Conservation (phyloP, 2,113 vertebrate genomes). For the Isurus oxyrinchus region DNA sequence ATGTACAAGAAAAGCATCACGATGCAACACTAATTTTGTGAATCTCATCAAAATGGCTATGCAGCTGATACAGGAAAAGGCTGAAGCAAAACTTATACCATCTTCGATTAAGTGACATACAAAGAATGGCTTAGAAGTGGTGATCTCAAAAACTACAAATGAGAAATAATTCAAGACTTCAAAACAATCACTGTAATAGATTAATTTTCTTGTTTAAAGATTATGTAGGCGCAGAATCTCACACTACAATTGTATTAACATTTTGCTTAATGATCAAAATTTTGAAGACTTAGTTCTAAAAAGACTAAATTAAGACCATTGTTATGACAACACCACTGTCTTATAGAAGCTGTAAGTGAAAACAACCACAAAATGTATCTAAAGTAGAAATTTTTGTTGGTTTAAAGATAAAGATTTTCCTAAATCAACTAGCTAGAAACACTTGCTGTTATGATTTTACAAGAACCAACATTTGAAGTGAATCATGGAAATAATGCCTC, state of each 20-base stretch:
- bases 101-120: not conserved
- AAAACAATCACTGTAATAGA: too few relatives aligned
- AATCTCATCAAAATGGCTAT: not conserved
- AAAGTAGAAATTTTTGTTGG: not conserved
- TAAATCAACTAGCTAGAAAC: not conserved
- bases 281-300: not conserved
- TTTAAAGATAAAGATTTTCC: not conserved
- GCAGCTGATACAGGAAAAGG: not conserved
- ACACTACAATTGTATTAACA: not conserved
- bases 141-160: not conserved
- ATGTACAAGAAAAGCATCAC: not conserved
- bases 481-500: not conserved
- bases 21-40: not conserved
- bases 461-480: not conserved
- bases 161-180: not conserved
- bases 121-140: not conserved
- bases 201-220: not conserved
- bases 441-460: not conserved
- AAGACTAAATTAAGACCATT: not conserved
- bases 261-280: not conserved
- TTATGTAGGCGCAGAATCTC: not conserved
- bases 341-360: not conserved
- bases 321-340: not conserved
- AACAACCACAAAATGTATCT: not conserved
- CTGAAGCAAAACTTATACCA: not conserved